Conservation (phyloP, 2,888 invertebrate species). For the Eupithecia abbreviata region DNA sequence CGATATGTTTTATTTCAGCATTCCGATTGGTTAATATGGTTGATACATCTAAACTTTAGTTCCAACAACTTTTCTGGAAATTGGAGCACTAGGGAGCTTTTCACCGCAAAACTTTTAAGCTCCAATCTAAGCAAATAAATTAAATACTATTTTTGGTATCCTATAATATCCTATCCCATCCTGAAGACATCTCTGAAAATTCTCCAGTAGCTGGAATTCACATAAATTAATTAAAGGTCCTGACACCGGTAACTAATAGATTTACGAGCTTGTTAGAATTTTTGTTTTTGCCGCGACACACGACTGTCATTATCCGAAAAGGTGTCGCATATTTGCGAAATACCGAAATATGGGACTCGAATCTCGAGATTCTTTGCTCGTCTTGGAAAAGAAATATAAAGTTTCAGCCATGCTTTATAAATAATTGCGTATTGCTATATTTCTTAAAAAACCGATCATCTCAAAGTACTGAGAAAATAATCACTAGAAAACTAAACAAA, state of each 20-base stretch:
- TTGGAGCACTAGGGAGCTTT: not conserved
- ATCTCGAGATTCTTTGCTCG: not conserved
- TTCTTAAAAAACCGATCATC: not conserved
- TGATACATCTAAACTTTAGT: not conserved
- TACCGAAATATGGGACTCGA: not conserved
- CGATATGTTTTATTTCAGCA: not conserved
- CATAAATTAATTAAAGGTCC: constrained; percentile 76
- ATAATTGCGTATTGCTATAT: not conserved
- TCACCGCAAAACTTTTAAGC: not conserved
- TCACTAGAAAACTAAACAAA: not conserved
- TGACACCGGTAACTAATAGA: constrained; percentile 66
- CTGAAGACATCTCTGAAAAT: constrained; percentile 35
- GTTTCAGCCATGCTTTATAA: not conserved
- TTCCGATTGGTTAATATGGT: not conserved
- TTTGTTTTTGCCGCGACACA: constrained; percentile 74
- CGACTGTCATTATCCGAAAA: constrained; percentile 67
- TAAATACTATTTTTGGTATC: not conserved
- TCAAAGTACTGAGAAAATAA: not conserved
- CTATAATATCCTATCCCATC: not conserved
- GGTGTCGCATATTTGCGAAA: constrained; percentile 39
- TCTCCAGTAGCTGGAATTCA: constrained; percentile 66
- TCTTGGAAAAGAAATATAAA: not conserved
- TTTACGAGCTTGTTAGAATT: constrained; percentile 68
- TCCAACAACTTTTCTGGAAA: not conserved
- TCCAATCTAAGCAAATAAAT: not conserved